Evolutionary conservation across 2,797 vertebrate species (phyloP), one percentile per base, ranked within the genome.

Genomic region (Pitangus sulphuratus): DNA sequence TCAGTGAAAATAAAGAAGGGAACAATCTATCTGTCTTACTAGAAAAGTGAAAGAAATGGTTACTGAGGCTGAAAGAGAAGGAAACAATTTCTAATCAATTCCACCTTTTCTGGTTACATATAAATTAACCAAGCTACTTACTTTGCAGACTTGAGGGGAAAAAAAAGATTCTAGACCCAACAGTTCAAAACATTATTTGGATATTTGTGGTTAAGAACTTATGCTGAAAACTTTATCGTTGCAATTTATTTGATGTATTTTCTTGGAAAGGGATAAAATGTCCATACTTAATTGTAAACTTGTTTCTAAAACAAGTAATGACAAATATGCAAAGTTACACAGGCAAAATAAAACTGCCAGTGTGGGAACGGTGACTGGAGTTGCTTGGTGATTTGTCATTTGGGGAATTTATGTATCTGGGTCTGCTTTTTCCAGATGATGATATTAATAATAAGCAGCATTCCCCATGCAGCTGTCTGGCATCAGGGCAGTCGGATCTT

Each of bases 401-500:
- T 87, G 53, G 37, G 39, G 35, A 96, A 80, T 90, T 72, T 82
- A 9, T 80, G 2, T 60, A 47, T 45, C 48, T 66, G 10, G 33
- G 60, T 89, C 7, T 3, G 50, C 84, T 86, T 92, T 92, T 89
- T 85, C 81, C 87, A 81, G 77, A 54, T 91, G 78, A 85, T 19
- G 30, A 33, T 62, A 75, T 88, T 93, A 90, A 84, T 60, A 54
- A 16, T 68, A 85, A 91, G 87, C 82, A 79, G 54, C 35, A 78
- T 95, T 94, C 78, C 92, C 26, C 57, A 37, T 61, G 91, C 89
- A 71, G 44, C 75, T 94, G 76, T 81, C 76, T 58, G 21, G 48
- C 82, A 39, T 89, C 11, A 3, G 57, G 64, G 83, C 68, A 91
- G 74, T 93, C 92, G 89, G 80, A 82, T 89, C 60, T 82, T 96